These are phyloP conservation scores for Cerceris rybyensis DNA, from an alignment of 2,888 invertebrate species.

Conservation along the genomic window DNA sequence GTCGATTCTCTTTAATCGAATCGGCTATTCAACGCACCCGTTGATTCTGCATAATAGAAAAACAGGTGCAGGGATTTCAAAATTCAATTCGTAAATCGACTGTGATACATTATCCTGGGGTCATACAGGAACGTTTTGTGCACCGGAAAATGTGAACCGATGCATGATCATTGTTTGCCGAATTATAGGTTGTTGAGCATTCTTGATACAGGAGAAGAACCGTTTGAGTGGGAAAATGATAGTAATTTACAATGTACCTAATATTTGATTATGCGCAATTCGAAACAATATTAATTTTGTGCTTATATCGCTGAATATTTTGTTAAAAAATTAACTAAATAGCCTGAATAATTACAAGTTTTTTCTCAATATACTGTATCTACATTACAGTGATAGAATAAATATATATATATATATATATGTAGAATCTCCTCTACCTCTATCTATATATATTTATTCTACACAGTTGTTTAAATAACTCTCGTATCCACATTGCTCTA, in stretches of 20 bases:
- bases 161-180: slow-evolving; percentile 4
- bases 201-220: background rate
- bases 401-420: no score
- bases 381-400: no score
- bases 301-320: no score
- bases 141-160: slow-evolving; percentile 1
- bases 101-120: slow-evolving; percentile 43
- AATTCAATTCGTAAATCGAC: slow-evolving; percentile 39
- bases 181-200: slow-evolving; percentile 15
- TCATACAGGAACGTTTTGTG: slow-evolving; percentile 16
- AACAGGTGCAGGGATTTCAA: slow-evolving; percentile 53
- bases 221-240: background rate
- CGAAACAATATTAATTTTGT: no score
- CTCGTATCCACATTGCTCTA: no score
- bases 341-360: no score
- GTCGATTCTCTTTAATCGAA: slow-evolving; percentile 53
- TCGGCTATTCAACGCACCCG: slow-evolving; percentile 8
- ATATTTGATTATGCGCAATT: no score
- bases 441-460: no score
- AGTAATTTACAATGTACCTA: slow-evolving; percentile 17
- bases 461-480: no score
- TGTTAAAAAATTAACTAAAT: no score
- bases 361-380: no score
- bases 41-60: slow-evolving; percentile 25
- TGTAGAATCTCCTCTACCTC: no score